phyloP scores from a whole-genome alignment of 2,888 invertebrate species.

The Leucozona laternaria region DNA sequence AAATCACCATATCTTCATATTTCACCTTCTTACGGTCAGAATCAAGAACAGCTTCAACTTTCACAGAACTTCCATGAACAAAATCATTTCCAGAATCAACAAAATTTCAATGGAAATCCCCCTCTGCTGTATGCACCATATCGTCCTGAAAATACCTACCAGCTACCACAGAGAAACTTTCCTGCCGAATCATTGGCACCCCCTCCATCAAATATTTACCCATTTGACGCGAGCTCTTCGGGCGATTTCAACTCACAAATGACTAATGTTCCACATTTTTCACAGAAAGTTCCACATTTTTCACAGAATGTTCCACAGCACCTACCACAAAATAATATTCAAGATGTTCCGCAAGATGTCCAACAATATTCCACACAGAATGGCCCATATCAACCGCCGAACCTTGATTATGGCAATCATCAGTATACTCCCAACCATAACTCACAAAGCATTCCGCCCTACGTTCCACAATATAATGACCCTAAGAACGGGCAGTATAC shows the following conservation, averaged over 20 bases:
- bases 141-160: neutral
- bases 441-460: neutral
- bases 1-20: neutral
- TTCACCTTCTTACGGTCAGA: neutral
- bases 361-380: neutral
- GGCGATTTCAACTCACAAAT: neutral
- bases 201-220: neutral
- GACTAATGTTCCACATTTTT: neutral
- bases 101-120: neutral
- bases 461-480: neutral
- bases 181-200: neutral
- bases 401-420: neutral
- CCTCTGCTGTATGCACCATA: neutral
- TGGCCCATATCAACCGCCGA: neutral
- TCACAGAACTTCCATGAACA: neutral
- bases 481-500: neutral
- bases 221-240: neutral
- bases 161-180: neutral
- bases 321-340: too few species aligned
- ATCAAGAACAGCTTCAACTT: neutral
- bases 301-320: neutral
- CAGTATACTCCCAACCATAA: neutral
- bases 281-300: neutral
- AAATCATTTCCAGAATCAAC: neutral
- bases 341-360: too few species aligned